Evolutionary conservation across 2,113 vertebrate species (phyloP).

Genomic region (Halcyon senegalensis): DNA sequence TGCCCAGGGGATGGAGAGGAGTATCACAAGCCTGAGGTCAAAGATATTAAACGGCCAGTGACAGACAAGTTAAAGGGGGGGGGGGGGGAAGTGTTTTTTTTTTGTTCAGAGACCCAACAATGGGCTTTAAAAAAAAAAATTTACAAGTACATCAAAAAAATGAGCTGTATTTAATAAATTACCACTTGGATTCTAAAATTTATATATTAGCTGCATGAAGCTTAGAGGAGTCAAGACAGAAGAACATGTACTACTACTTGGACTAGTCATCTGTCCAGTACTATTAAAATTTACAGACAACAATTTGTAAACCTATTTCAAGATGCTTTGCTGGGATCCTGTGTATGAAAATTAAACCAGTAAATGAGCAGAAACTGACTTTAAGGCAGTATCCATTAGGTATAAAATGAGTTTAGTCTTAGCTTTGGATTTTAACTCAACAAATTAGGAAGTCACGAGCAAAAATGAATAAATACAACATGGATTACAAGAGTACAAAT

Average conservation of each 20-base stretch:
- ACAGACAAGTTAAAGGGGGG: neutral
- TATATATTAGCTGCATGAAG: neutral
- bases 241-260: neutral
- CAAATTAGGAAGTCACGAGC: neutral
- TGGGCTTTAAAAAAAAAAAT: neutral
- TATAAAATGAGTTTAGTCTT: neutral
- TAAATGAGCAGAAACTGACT: neutral
- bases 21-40: conserved; percentile 91
- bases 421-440: neutral
- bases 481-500: neutral
- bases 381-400: neutral
- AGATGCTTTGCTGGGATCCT: neutral
- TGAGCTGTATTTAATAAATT: neutral
- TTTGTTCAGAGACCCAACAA: neutral
- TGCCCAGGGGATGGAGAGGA: conserved; percentile 92
- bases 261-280: neutral
- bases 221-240: neutral
- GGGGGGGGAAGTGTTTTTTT: too few relatives aligned
- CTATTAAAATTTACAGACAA: neutral
- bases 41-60: neutral
- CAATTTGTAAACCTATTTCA: neutral
- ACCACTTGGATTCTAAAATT: neutral
- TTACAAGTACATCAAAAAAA: neutral
- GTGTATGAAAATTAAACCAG: neutral
- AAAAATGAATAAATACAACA: neutral